Conservation (phyloP, 1,140 invertebrate genomes). For the Tigriopus japonicus region DNA sequence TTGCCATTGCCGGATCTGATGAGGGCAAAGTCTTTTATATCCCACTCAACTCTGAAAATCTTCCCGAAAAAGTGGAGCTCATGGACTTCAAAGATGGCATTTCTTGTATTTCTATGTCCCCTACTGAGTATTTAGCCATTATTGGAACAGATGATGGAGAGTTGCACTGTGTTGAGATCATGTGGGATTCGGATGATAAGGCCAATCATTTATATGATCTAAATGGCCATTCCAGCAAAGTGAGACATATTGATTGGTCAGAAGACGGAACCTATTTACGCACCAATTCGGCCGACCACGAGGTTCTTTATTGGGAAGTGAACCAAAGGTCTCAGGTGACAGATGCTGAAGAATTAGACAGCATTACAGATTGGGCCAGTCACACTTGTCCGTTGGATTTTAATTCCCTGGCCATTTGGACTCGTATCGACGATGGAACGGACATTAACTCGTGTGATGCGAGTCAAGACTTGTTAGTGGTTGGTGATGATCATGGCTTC, state of each 20-base stretch:
- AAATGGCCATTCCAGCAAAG: conserved; percentile 75
- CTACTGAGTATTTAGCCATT: background rate
- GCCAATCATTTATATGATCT: background rate
- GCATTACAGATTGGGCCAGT: conserved; percentile 48
- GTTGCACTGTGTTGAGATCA: background rate
- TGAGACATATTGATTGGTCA: conserved; percentile 81
- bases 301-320: conserved; percentile 73
- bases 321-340: conserved; percentile 61
- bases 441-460: conserved; percentile 33
- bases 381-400: conserved; percentile 62
- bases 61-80: background rate
- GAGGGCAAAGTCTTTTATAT: background rate
- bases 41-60: too few species aligned
- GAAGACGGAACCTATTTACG: conserved; percentile 55
- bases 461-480: conserved; percentile 44
- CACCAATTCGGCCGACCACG: conserved; percentile 79
- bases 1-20: background rate
- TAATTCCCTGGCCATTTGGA: conserved; percentile 59
- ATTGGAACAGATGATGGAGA: background rate
- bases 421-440: background rate
- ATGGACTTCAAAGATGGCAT: background rate
- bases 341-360: conserved; percentile 43
- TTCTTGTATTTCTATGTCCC: background rate
- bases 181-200: background rate
- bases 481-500: conserved; percentile 72